These are phyloP conservation scores for Petrocephalus zakoni DNA, from an alignment of 2,113 vertebrate genomes.

Conservation along the genomic window DNA sequence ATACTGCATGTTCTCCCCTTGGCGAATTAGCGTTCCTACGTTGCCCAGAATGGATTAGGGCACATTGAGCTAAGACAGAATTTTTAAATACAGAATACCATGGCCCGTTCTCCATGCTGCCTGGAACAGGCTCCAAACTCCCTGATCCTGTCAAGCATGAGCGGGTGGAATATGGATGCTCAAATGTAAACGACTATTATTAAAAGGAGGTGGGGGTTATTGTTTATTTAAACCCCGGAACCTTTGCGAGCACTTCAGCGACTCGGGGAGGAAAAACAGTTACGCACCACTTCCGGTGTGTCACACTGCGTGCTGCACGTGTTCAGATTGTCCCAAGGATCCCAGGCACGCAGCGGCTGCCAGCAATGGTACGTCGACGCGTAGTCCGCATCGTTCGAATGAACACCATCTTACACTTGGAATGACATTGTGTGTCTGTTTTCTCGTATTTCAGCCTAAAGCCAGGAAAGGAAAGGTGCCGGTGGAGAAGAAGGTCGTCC, in stretches of 20 bases:
- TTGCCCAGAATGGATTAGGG: not conserved
- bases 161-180: not conserved
- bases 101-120: not conserved
- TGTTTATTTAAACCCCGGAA: not conserved
- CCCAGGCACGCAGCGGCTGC: not conserved
- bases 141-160: not conserved
- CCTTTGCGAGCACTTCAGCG: not conserved
- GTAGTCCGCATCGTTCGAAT: not conserved
- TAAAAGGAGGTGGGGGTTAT: not conserved
- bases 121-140: not conserved
- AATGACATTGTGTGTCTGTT: not conserved
- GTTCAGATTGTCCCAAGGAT: not conserved
- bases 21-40: not conserved
- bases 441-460: slow-evolving; percentile 73
- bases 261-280: not conserved
- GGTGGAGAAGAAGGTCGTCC: slow-evolving; percentile 75
- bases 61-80: too few species aligned
- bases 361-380: not conserved
- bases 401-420: not conserved
- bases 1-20: not conserved
- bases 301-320: not conserved
- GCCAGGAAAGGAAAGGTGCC: slow-evolving; percentile 61
- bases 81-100: not conserved
- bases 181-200: not conserved
- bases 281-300: not conserved